These are phyloP conservation scores for Tangara arthus DNA, from an alignment of 2,797 vertebrate species.

Conservation along the genomic window DNA sequence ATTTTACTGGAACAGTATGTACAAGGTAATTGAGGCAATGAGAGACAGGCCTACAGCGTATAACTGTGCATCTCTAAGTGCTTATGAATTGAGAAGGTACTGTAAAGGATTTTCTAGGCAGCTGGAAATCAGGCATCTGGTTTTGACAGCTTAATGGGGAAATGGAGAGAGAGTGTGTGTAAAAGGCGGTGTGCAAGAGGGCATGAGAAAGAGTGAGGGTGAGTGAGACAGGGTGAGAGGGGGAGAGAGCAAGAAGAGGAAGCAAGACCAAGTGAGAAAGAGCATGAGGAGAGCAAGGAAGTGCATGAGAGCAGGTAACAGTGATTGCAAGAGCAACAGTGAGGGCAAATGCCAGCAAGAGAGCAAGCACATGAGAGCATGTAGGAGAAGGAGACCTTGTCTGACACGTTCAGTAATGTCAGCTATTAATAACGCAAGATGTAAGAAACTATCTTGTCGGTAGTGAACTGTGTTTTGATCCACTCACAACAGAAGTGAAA, in stretches of 20 bases:
- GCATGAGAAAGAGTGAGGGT: neutral
- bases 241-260: neutral
- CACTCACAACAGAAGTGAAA: neutral
- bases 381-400: neutral
- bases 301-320: neutral
- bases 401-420: neutral
- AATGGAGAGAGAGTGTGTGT: rapidly evolving
- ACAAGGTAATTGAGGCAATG: neutral
- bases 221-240: neutral
- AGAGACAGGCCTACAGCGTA: neutral
- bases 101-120: neutral
- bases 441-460: neutral
- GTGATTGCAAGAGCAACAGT: neutral
- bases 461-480: neutral
- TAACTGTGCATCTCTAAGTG: neutral
- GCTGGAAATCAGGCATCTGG: neutral
- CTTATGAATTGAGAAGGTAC: neutral
- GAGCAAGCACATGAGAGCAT: neutral
- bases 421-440: neutral
- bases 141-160: neutral
- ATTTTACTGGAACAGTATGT: neutral
- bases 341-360: neutral
- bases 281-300: neutral
- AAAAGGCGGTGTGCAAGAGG: neutral
- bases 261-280: neutral